Evolutionary conservation across 2,797 vertebrate genomes (phyloP).

Genomic region (Pseudomugil tenellus): DNA sequence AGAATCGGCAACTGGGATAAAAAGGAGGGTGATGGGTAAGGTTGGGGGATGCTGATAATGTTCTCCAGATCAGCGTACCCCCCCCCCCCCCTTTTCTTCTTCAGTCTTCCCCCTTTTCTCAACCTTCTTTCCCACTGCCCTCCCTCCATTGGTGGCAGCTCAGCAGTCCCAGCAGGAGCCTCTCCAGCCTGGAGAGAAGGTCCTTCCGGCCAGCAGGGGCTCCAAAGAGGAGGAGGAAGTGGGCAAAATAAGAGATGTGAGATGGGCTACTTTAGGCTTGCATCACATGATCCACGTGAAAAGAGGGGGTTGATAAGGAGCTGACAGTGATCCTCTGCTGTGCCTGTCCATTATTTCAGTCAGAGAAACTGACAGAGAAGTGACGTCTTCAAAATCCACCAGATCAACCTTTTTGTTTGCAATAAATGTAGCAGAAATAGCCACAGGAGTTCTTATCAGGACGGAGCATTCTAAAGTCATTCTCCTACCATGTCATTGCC

Average conservation of each 20-base stretch:
- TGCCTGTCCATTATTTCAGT: slow-evolving; percentile 80
- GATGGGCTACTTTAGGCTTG: slow-evolving; percentile 67
- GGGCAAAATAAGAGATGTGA: slow-evolving; percentile 16
- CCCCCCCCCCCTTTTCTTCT: slow-evolving; percentile 13
- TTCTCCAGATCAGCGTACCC: slow-evolving; percentile 62
- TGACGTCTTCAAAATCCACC: slow-evolving; percentile 70
- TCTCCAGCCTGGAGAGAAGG: slow-evolving; percentile 75
- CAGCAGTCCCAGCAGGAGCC: slow-evolving; percentile 80
- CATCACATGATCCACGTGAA: slow-evolving; percentile 71
- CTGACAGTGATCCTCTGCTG: slow-evolving; percentile 79
- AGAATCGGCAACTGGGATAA: slow-evolving; percentile 26
- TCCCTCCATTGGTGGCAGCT: slow-evolving; percentile 55
- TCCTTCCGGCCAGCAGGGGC: slow-evolving; percentile 77
- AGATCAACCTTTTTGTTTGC: slow-evolving; percentile 81
- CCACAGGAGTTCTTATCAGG: slow-evolving; percentile 71
- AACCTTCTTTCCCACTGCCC: not conserved
- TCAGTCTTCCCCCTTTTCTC: slow-evolving; percentile 6
- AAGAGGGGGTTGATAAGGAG: slow-evolving; percentile 71
- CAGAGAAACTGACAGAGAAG: slow-evolving; percentile 76
- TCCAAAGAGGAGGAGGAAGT: slow-evolving; percentile 32
- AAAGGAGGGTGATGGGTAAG: slow-evolving; percentile 51
- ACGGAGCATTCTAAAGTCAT: slow-evolving; percentile 66
- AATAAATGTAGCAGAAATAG: slow-evolving; percentile 84
- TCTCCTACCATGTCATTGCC: slow-evolving; percentile 53
- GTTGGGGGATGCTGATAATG: slow-evolving; percentile 65